Evolutionary conservation across 2,113 vertebrate species (phyloP).

Genomic region (Phocoena sinus): DNA sequence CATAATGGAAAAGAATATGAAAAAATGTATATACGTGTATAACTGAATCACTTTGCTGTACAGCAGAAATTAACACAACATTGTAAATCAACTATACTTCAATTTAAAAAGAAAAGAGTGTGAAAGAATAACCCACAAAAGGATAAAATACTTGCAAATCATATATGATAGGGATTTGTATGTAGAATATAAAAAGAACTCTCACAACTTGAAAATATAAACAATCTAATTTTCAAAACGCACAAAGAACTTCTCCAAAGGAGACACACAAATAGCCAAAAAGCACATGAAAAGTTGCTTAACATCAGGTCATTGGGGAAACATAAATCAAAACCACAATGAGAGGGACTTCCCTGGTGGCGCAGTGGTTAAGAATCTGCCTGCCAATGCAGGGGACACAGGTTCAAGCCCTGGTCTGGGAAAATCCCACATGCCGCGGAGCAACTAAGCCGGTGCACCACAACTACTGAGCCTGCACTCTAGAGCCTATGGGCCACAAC

Average conservation of each 20-base stretch:
- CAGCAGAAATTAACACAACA: too few relatives aligned
- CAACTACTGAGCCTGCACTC: too few relatives aligned
- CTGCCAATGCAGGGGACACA: too few relatives aligned
- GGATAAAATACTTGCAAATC: not conserved
- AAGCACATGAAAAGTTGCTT: not conserved
- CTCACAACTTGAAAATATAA: not conserved
- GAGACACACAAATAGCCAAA: not conserved
- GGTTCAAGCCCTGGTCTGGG: too few relatives aligned
- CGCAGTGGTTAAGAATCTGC: too few relatives aligned
- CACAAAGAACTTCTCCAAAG: not conserved
- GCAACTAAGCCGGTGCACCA: too few relatives aligned
- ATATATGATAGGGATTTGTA: not conserved
- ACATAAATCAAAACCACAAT: not conserved
- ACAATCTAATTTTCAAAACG: not conserved
- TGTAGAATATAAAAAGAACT: not conserved
- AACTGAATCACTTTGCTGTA: too few relatives aligned
- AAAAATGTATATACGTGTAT: too few relatives aligned
- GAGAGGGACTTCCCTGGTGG: not conserved
- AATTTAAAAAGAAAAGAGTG: not conserved
- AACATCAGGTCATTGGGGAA: not conserved
- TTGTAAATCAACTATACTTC: too few relatives aligned
- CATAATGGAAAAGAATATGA: too few relatives aligned
- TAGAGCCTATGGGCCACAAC: too few relatives aligned
- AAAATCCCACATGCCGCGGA: too few relatives aligned
- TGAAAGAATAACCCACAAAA: not conserved